Base-by-base conservation (phyloP, 2,113 vertebrate genomes). In the Cavia aperea region DNA sequence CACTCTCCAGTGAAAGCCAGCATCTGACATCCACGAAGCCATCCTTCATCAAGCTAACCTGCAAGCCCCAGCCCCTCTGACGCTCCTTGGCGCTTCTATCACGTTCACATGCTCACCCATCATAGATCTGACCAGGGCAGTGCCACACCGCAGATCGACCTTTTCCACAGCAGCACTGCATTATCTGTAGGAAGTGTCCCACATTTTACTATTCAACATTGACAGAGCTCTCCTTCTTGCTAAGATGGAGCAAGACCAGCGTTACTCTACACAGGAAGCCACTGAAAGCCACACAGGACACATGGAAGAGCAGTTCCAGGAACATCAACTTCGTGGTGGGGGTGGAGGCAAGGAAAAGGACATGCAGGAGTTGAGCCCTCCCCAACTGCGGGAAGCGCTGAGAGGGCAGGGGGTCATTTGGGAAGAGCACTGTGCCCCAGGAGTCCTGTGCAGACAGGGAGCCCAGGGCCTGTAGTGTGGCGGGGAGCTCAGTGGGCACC, bases 71-170 rank as follows among this genome's bases (percentile, higher is more conserved):
- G 4, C 36, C 33, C 63, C 79, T 49, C 39, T 4, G 81, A 56
- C 1, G 51, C 3, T 1, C 9, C 9, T 36, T 19, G 5, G 9
- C 33, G 3, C 73, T 51, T 21, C 39, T 13, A 18, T 31, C 23
- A 54, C 14, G 12, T 12, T 18, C n/a, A 31, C 39, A 39, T 1
- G 15, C 43, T 43, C 24, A 24, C 5, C 15, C 2, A 7, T 8
- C 43, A 19, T 16, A 15, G n/a, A 29, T 75, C 62, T 73, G 10
- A 19, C 62, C 51, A 13, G 0, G 29, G 26, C 26, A 46, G 23
- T 8, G 68, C 10, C 26, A 58, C 29, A 16, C 7, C 11, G 11
- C 10, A 26, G 36, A 26, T 62, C 84, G 54, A 19, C 36, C 33
- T 89, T 39, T 49, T 12, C n/a, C 36, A 31, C 23, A 66, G 23